These are phyloP conservation scores for Boloria selene DNA, from an alignment of 2,888 invertebrate species.

Conservation along the genomic window DNA sequence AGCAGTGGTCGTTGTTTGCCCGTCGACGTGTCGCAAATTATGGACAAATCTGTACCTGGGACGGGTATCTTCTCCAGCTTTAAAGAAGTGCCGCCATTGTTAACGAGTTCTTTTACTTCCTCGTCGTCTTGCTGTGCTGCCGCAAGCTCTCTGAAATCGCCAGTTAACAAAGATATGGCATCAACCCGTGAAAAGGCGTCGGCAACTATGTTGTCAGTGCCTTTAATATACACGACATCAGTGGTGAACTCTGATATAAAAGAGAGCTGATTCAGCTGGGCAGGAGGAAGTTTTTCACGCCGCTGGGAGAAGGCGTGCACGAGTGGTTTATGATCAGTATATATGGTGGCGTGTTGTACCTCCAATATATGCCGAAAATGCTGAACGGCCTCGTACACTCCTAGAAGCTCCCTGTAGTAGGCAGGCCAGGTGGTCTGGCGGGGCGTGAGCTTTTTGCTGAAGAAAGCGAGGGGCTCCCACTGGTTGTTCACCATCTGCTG, in stretches of 20 bases:
- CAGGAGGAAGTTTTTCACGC: slow-evolving; percentile 40
- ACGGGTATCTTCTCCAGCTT: slow-evolving; percentile 28
- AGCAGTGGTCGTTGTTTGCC: slow-evolving; percentile 36
- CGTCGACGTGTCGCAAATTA: slow-evolving; percentile 36
- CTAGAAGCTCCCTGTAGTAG: slow-evolving; percentile 40
- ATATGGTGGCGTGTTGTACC: slow-evolving; percentile 33
- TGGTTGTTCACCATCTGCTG: slow-evolving; percentile 27
- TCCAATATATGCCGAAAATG: slow-evolving; percentile 42
- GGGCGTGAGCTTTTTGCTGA: slow-evolving; percentile 36
- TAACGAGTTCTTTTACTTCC: slow-evolving; percentile 22
- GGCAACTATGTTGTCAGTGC: slow-evolving; percentile 43
- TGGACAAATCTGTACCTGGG: slow-evolving; percentile 31
- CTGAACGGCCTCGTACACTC: slow-evolving; percentile 39
- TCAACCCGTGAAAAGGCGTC: slow-evolving; percentile 44
- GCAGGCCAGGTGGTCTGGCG: slow-evolving; percentile 36
- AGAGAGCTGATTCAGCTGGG: slow-evolving; percentile 40
- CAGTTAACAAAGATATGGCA: slow-evolving; percentile 28
- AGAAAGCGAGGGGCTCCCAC: slow-evolving; percentile 41
- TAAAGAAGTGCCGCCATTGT: slow-evolving; percentile 22
- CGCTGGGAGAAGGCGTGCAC: slow-evolving; percentile 36
- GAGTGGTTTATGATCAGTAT: slow-evolving; percentile 42
- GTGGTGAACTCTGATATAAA: slow-evolving; percentile 45
- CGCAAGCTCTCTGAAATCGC: slow-evolving; percentile 30
- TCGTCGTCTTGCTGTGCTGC: slow-evolving; percentile 31
- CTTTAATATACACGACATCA: slow-evolving; percentile 40